A percentile compares a stretch with the other conserved stretches of the same genome.
Evolutionary conservation across 2,797 vertebrate species (phyloP).

Genomic region (Crocodylus rhombifer): DNA sequence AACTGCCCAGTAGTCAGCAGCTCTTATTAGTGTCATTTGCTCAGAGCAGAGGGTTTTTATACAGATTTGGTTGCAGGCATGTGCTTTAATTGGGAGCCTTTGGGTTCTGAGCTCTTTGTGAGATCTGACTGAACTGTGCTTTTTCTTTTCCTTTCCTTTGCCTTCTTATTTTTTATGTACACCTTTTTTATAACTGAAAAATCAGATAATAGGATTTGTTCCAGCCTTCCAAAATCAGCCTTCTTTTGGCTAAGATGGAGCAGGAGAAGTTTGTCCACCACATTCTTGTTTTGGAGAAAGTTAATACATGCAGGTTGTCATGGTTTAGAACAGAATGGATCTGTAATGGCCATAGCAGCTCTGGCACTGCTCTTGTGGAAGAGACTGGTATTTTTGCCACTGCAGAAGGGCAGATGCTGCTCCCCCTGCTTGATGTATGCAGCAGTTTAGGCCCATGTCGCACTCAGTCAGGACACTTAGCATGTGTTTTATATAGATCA

Average conservation of each 20-base stretch:
- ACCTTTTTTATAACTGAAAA: not conserved
- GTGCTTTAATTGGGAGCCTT: not conserved
- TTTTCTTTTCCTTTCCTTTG: not conserved
- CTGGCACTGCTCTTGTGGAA: not conserved
- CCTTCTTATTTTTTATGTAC: too few species aligned
- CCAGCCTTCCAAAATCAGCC: not conserved
- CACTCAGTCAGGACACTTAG: too few species aligned
- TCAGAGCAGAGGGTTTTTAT: not conserved
- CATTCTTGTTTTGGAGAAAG: not conserved
- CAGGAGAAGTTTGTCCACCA: not conserved
- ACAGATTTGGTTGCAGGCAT: not conserved
- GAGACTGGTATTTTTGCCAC: not conserved
- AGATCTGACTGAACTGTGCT: not conserved
- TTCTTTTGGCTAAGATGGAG: not conserved
- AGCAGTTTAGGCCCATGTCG: not conserved
- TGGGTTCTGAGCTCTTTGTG: not conserved
- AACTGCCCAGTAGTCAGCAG: not conserved
- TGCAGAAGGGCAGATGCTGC: not conserved
- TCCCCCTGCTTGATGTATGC: not conserved
- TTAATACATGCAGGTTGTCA: not conserved
- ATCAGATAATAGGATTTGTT: not conserved
- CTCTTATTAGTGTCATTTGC: accelerated
- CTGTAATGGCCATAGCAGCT: not conserved
- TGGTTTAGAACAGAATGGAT: not conserved
- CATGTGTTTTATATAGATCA: too few species aligned